A percentile compares a stretch with the other conserved stretches of the same genome.
Evolutionary conservation across 2,797 vertebrate species (phyloP).

Genomic region (Myotis pilosus): DNA sequence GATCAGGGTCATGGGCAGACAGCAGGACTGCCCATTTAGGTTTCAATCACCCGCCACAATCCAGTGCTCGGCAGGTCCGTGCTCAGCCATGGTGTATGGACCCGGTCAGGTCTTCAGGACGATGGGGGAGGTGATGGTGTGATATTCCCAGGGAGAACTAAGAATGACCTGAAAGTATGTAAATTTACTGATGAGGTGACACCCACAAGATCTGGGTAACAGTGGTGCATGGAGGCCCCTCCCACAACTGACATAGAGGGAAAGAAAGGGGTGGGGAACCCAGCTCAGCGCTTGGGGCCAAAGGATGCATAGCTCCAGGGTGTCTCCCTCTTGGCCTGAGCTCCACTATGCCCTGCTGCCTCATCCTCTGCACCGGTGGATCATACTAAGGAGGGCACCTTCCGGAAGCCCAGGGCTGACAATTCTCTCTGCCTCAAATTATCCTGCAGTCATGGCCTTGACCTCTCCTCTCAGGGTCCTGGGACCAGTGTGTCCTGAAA

Average conservation of each 20-base stretch:
- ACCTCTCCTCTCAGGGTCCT: background rate
- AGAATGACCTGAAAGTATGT: no score
- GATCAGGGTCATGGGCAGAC: no score
- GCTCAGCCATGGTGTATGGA: no score
- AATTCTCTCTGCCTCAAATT: background rate
- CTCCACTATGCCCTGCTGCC: background rate
- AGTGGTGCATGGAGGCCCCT: background rate
- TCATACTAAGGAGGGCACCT: background rate
- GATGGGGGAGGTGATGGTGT: no score
- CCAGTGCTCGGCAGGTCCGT: no score
- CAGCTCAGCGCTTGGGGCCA: accelerated
- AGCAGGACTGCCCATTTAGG: no score
- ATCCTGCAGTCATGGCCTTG: background rate
- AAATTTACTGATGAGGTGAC: background rate
- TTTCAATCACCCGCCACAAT: no score
- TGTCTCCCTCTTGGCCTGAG: background rate
- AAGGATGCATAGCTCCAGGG: background rate
- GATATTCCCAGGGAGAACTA: no score
- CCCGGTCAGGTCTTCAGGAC: no score
- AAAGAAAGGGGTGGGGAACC: background rate
- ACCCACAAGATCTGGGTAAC: background rate
- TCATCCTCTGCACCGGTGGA: background rate
- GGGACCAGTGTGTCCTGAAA: background rate
- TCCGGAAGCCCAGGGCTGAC: background rate
- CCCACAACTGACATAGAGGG: background rate